Conservation (phyloP, 2,888 invertebrate genomes). For the Chloroclysta siterata region DNA sequence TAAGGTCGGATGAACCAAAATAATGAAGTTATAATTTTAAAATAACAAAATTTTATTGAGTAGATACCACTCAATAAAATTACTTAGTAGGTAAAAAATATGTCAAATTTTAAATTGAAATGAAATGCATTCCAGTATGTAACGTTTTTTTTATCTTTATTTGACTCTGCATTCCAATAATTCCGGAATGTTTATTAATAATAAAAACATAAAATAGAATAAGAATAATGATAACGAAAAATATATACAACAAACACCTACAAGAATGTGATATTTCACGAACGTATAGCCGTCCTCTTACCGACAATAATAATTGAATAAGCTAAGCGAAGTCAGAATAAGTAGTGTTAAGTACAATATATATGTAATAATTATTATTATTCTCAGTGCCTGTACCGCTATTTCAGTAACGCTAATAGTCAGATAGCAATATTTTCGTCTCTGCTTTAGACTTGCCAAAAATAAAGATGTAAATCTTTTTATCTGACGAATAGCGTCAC, state of each 20-base stretch:
- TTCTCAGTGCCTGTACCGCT: not conserved
- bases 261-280: conserved; percentile 7
- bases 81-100: too few relatives aligned
- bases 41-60: too few relatives aligned
- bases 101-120: too few relatives aligned
- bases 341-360: conserved; percentile 59
- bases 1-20: too few relatives aligned
- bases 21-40: too few relatives aligned
- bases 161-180: conserved; percentile 19
- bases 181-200: not conserved
- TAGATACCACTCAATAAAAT: too few relatives aligned
- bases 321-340: conserved; percentile 38
- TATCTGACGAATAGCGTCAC: too few relatives aligned
- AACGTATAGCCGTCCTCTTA: conserved; percentile 52
- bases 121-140: conserved; percentile 15
- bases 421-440: too few relatives aligned
- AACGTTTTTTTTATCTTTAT: not conserved
- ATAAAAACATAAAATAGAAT: not conserved
- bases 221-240: too few relatives aligned
- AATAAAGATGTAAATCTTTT: too few relatives aligned
- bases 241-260: not conserved
- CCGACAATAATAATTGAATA: conserved; percentile 36
- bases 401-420: too few relatives aligned
- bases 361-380: conserved; percentile 34
- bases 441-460: too few relatives aligned